Base-by-base conservation (phyloP, 2,888 invertebrate species). In the Melolontha melolontha region DNA sequence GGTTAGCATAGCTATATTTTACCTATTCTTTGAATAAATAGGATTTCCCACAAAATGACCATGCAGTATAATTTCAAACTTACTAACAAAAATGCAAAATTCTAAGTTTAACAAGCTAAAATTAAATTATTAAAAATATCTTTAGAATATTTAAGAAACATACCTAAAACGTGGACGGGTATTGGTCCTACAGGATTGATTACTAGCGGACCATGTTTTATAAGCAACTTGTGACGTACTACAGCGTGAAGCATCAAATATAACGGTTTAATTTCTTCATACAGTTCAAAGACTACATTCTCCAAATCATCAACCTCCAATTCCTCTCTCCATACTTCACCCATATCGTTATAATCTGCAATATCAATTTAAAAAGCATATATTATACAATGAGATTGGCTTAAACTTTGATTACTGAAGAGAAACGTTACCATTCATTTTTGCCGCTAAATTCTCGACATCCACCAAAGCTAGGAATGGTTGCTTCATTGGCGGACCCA, bases 231-330 rank as follows among this genome's bases (percentile, higher is more conserved):
- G 74, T 86, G 87, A 71, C 93, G 84, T 0, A 90, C 86, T 4
- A 92, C 91, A 0, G 91, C 92, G 80, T 94, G 94, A 0, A 94
- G 83, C 27, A 91, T 82, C 16, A 83, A 77, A 79, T 94, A 94
- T 0, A 93, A 79, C 0, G 91, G 90, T 71, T 84, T 82, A 0
- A 94, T 79, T 66, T 85, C 83, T 1, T 84, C 75, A 79, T 88
- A 90, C 0, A 92, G 79, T 12, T 80, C 76, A 27, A 78, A 71
- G n/a, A 90, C 85, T 2, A 86, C 77, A 0, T 81, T 72, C 55
- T 87, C 83, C 39, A 93, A 84, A 71, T 88, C 82, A 0, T 86
- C 83, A 10, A 87, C 85, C 79, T 91, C 91, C 2, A 90, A 82
- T 68, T 89, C 90, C 54, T 88, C 87, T 0, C 90, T 84, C 91